These are phyloP conservation scores for Philereme vetulata DNA, from an alignment of 2,888 invertebrate species.

Conservation along the genomic window DNA sequence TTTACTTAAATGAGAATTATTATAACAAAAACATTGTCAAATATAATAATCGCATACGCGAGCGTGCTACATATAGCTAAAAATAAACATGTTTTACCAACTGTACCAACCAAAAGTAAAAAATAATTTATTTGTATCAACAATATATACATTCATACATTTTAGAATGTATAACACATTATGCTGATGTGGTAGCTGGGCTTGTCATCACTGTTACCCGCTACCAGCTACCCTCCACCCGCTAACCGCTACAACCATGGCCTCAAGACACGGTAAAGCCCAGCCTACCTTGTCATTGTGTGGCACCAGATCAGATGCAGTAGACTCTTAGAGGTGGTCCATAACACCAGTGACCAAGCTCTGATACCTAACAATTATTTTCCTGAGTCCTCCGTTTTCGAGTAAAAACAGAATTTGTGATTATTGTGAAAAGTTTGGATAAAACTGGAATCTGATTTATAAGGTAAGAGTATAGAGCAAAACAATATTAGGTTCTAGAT, in stretches of 20 bases:
- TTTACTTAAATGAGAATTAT: too few species aligned
- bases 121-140: too few species aligned
- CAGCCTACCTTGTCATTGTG: constrained; percentile 19
- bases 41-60: too few species aligned
- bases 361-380: background rate
- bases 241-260: constrained; percentile 12
- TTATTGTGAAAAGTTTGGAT: background rate
- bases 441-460: background rate
- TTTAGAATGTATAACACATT: too few species aligned
- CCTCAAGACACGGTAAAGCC: constrained; percentile 30
- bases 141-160: too few species aligned
- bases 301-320: constrained; percentile 23
- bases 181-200: too few species aligned
- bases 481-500: too few species aligned
- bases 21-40: too few species aligned
- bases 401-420: constrained; percentile 3
- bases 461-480: background rate
- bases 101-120: too few species aligned
- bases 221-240: background rate
- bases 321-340: constrained; percentile 15
- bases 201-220: too few species aligned
- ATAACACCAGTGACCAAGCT: constrained; percentile 15
- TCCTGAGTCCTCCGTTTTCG: background rate
- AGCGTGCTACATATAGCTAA: too few species aligned
- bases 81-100: too few species aligned